Base-by-base conservation (phyloP, 1,140 invertebrate genomes). In the Macrobrachium rosenbergii region DNA sequence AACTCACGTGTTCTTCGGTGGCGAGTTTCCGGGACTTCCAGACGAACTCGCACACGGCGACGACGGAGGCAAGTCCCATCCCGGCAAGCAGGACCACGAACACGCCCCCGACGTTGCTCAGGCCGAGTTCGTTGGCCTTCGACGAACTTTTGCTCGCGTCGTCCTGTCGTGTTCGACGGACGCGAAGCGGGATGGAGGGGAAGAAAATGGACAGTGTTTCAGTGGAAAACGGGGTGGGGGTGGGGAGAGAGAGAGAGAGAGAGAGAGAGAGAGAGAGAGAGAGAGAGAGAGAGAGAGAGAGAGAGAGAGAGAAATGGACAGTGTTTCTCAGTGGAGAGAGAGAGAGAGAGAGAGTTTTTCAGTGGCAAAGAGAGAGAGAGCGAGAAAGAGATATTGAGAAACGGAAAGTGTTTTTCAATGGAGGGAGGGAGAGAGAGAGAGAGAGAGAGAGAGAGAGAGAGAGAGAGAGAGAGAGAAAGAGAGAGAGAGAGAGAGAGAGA, bases 71-170 rank as follows among this genome's bases (percentile, higher is more conserved):
- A 80, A 92, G 83, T 12, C 88, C 90, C 87, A 92, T 90, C 17
- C 92, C 92, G 43, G 90, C 91, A 6, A 93, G 88, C 0, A 94
- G 91, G 8, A 94, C 92, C 7, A 94, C 91, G 90, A 93, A 94
- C 79, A 94, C 93, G 37, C 93, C 93, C 19, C 93, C 93, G 10
- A 94, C 93, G 63, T 93, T 93, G 79, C 84, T 90, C 76, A 92
- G 81, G 14, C 90, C 90, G 63, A 91, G 92, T 10, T 93, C 92
- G 17, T 91, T 92, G 16, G 94, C 93, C 64, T 88, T 87, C 12
- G 84, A 87, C 10, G 84, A 81, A 28, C 84, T 87, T 72, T 87
- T 87, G 23, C 64, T 73, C 52, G 73, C 77, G 78, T 89, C 88
- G n/a, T 85, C 78, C 83, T 86, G 69, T 3, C 12, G 7, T 19